These are phyloP conservation scores for Dolichoris vasculosae DNA, from an alignment of 1,140 invertebrate genomes.

Conservation along the genomic window DNA sequence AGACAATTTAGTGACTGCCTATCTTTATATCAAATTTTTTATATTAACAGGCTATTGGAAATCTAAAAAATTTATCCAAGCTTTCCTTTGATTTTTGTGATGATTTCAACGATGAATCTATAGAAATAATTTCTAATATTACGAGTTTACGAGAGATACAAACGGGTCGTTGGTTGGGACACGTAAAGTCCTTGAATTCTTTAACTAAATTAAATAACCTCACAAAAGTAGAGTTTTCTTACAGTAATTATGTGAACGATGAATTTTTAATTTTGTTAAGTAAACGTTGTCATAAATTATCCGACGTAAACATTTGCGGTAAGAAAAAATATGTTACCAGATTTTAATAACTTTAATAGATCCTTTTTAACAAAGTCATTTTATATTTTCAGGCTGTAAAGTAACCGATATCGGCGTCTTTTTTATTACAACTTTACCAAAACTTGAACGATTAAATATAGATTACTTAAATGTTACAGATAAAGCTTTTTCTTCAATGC, in stretches of 20 bases:
- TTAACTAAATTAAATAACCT: conserved; percentile 18
- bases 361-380: background rate
- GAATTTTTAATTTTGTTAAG: conserved; percentile 4
- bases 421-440: background rate
- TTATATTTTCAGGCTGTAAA: conserved; percentile 8
- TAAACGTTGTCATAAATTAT: background rate
- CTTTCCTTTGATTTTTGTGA: conserved; percentile 29
- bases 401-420: background rate
- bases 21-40: background rate
- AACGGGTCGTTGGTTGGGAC: conserved; percentile 3
- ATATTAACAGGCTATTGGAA: background rate
- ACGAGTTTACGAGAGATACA: conserved; percentile 19
- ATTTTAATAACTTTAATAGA: background rate
- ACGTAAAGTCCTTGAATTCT: background rate
- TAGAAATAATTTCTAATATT: conserved; percentile 21
- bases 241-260: conserved; percentile 10
- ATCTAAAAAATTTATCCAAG: conserved; percentile 30
- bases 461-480: background rate
- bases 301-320: conserved; percentile 9
- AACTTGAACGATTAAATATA: conserved; percentile 11
- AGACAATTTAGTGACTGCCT: background rate
- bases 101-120: conserved; percentile 8
- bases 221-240: conserved; percentile 1
- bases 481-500: background rate
- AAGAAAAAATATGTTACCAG: background rate